phyloP scores from a whole-genome alignment of 2,888 invertebrate genomes.

The Melipona bicolor region DNA sequence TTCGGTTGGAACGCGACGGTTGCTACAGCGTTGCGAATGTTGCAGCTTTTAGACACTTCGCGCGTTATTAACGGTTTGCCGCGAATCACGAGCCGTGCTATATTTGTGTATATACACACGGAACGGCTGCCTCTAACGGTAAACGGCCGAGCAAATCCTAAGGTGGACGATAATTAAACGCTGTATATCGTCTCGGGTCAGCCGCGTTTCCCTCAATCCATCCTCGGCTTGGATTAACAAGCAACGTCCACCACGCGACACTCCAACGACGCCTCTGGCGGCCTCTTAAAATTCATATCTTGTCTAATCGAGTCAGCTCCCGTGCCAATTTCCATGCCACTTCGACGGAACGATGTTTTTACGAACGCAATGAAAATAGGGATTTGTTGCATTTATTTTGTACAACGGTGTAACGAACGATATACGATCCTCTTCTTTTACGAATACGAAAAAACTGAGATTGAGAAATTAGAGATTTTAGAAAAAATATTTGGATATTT shows the following conservation, averaged over 20 bases:
- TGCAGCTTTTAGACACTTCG: conserved; percentile 58
- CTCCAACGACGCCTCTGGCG: conserved; percentile 7
- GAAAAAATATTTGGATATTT: no score
- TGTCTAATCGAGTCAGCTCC: conserved; percentile 36
- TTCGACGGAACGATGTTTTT: no score
- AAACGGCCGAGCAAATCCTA: conserved; percentile 49
- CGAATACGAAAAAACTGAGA: no score
- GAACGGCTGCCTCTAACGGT: conserved; percentile 64
- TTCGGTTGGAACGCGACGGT: conserved; percentile 53
- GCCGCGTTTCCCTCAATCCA: conserved; percentile 28
- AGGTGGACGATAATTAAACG: conserved; percentile 63
- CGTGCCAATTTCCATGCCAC: conserved; percentile 13
- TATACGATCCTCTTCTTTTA: no score
- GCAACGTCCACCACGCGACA: not conserved
- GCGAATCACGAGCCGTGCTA: conserved; percentile 61
- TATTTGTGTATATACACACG: conserved; percentile 57
- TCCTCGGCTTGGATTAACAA: conserved; percentile 26
- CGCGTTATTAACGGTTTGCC: conserved; percentile 64
- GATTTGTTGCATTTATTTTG: no score
- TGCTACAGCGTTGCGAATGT: conserved; percentile 35
- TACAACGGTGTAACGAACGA: no score
- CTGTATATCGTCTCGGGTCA: conserved; percentile 32
- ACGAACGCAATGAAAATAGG: no score
- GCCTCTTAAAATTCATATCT: conserved; percentile 28
- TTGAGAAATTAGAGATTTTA: no score